Evolutionary conservation across 2,888 invertebrate species (phyloP).

Genomic region (Caenorhabditis becei): DNA sequence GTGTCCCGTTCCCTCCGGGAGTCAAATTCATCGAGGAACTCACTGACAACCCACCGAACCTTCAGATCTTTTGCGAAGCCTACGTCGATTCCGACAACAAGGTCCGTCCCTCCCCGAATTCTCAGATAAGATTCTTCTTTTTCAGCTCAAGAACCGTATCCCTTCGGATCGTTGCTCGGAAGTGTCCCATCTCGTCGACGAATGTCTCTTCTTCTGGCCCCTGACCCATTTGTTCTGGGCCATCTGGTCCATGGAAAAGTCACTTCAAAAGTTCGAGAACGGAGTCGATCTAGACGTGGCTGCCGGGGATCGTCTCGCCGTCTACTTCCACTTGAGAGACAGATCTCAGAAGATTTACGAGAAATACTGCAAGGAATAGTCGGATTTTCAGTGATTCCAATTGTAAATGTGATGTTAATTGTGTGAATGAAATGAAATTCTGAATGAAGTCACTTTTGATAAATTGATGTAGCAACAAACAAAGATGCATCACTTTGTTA

Average conservation of each 20-base stretch:
- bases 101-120: neutral
- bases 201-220: constrained; percentile 42
- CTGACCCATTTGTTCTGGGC: constrained; percentile 38
- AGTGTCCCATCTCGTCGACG: constrained; percentile 11
- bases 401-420: too few species aligned
- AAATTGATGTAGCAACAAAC: too few species aligned
- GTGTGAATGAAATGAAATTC: too few species aligned
- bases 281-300: constrained; percentile 39
- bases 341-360: constrained; percentile 39
- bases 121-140: neutral
- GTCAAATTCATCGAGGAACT: constrained; percentile 31
- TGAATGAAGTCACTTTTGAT: too few species aligned
- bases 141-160: constrained; percentile 33
- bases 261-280: constrained; percentile 21
- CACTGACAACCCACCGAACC: constrained; percentile 34
- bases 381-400: too few species aligned
- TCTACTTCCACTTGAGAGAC: constrained; percentile 39
- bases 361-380: constrained; percentile 12
- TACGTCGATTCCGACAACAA: constrained; percentile 38
- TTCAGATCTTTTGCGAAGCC: constrained; percentile 25
- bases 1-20: constrained; percentile 17
- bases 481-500: too few species aligned
- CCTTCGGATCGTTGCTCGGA: constrained; percentile 10
- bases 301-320: constrained; percentile 21
- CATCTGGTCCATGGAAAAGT: constrained; percentile 12